Evolutionary conservation across 2,797 vertebrate genomes (phyloP).

Genomic region (Decapterus maruadsi): DNA sequence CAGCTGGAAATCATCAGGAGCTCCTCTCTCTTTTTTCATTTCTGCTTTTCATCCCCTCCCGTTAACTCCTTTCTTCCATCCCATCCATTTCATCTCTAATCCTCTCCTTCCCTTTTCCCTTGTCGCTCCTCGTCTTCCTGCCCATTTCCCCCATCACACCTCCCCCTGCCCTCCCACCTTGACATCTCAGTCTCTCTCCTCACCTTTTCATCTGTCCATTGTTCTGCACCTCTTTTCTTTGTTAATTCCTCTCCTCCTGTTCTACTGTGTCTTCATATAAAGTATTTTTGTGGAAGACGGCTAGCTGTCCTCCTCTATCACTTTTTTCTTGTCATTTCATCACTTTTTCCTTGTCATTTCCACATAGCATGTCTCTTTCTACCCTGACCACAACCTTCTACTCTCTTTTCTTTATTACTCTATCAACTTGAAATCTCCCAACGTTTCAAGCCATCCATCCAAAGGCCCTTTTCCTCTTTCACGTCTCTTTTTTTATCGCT

Average conservation of each 20-base stretch:
- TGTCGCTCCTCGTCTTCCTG: background rate
- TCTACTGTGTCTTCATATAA: conserved; percentile 22
- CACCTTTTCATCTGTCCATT: background rate
- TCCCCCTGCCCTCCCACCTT: background rate
- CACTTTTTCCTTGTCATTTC: conserved; percentile 16
- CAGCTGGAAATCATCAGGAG: conserved; percentile 46
- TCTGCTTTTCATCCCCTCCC: conserved; percentile 15
- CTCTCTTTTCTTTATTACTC: conserved; percentile 13
- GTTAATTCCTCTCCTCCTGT: background rate
- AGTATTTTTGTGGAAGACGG: conserved; percentile 21
- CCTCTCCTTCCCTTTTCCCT: background rate
- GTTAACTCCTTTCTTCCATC: conserved; percentile 3
- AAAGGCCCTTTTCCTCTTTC: background rate
- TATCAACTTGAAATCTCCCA: conserved; percentile 19
- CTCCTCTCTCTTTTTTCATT: background rate
- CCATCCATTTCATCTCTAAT: conserved; percentile 43
- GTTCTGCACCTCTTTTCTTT: background rate
- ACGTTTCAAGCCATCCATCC: conserved; percentile 6
- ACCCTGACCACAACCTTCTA: conserved; percentile 21
- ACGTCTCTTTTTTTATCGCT: conserved; percentile 23
- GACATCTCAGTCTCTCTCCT: conserved; percentile 6
- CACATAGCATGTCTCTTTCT: conserved; percentile 21
- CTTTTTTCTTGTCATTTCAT: conserved; percentile 24
- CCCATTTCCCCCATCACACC: background rate
- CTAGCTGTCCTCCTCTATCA: conserved; percentile 41